Evolutionary conservation across 2,113 vertebrate genomes (phyloP), one percentile per base, ranked within the genome.

Genomic region (Apistogramma diplotaenia): DNA sequence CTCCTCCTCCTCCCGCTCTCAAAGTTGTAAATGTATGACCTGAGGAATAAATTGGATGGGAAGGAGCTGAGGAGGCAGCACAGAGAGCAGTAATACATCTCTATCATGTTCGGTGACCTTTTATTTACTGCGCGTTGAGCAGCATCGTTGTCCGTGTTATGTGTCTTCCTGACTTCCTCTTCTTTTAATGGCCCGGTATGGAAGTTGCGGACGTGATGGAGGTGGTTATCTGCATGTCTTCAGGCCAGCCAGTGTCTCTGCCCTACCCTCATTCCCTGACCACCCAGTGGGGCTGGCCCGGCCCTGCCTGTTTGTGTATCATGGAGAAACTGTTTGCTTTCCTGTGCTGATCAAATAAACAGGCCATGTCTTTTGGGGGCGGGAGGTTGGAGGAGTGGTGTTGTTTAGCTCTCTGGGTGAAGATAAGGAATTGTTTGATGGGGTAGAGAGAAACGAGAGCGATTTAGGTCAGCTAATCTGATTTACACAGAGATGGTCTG

Each of bases 381-480:
- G 51, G 79, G 74, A 75, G 85, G 85, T 78, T 79, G 89, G 89
- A 87, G 91, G 86, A 88, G 86, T 77, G 77, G 91, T 92, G 84
- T 93, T 95, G 95, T 95, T 94, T 86, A 89, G 94, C 94, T 95
- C 94, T 91, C 93, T 87, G 79, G 89, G 93, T 92, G 90, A 81
- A 96, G 95, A 96, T 96, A 95, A 96, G 95, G 94, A 94, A 95
- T 89, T 92, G 94, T 96, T 96, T 95, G 95, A 95, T 95, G 95
- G 92, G 92, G 90, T 88, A 87, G 87, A 88, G 93, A 92, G 92
- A 93, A 94, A 93, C 85, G 74, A 90, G 93, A 92, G 90, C 86
- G 93, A 95, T 95, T 95, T 94, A 92, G 95, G 94, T 92, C 70
- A 93, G 85, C 93, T 96, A 96, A 96, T 96, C 96, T 95, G 96